Evolutionary conservation across 2,113 vertebrate genomes (phyloP), one percentile per base, ranked within the genome.

Genomic region (cat (Felis catus)): DNA sequence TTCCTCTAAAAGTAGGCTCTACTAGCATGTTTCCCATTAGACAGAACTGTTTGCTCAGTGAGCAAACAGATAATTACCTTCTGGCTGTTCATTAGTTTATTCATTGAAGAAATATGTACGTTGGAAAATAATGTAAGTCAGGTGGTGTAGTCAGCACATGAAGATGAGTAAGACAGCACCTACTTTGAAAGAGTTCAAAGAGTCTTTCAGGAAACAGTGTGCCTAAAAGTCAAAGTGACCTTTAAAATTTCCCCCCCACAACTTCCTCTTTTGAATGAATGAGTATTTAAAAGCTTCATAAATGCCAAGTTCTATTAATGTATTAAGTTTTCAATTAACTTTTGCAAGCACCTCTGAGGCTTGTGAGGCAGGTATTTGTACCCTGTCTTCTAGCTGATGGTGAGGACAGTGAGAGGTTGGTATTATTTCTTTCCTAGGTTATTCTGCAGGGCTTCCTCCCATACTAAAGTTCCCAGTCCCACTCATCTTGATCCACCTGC

Each of bases 261-360:
- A 65, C 16, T 83, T 81, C 16, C 27, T 88, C n/a, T 58, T 4
- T 76, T 94, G 84, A 88, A 93, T 92, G 61, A 85, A 93, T 92
- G 68, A 48, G 71, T 76, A 79, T 73, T 76, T 86, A 79, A 91
- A 16, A 97, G 25, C 14, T 73, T 87, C 79, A 83, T 79, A 92
- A 97, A 95, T 88, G 80, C 48, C 85, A 89, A 85, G 12, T 88
- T 91, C 76, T 96, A 65, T 41, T 81, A 91, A 95, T n/a, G 55
- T 74, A 95, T 95, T 66, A 92, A 53, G 31, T 79, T 65, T 93
- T 96, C 96, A 97, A 31, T 71, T 81, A 97, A 74, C 66, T 89
- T 89, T 83, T 31, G 31, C 48, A 87, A 48, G 61, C 27, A 79
- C 39, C 36, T 61, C 39, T 4, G 76, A 70, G 53, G 19, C 13